These are phyloP conservation scores for Acleris emargana DNA, from an alignment of 2,888 invertebrate genomes.

Conservation along the genomic window DNA sequence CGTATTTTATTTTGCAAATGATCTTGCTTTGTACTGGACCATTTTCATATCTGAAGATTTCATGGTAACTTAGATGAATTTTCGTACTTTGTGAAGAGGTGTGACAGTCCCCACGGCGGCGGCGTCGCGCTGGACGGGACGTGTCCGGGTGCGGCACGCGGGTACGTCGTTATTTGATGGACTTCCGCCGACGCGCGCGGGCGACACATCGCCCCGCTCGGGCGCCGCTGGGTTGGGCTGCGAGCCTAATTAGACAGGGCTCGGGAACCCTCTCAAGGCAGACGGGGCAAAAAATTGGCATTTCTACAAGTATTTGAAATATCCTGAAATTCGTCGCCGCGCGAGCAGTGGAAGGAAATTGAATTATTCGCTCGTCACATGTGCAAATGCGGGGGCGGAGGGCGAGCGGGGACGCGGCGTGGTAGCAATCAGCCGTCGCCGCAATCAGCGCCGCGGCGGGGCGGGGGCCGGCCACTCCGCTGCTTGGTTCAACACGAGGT, in stretches of 20 bases:
- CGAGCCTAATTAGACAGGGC: not conserved
- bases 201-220: not conserved
- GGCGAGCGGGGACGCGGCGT: conserved; percentile 35
- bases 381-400: conserved; percentile 29
- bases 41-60: no score
- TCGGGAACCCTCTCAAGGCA: no score
- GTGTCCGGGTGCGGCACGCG: not conserved
- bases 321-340: conserved; percentile 21
- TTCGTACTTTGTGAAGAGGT: no score
- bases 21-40: no score
- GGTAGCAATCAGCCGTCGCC: conserved; percentile 46
- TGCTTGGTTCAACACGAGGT: no score
- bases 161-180: conserved; percentile 10
- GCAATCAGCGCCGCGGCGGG: conserved; percentile 12
- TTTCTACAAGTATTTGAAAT: not conserved
- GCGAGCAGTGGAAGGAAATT: conserved; percentile 24
- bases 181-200: not conserved
- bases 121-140: not conserved
- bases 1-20: no score
- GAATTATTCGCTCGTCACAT: conserved; percentile 34
- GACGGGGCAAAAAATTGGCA: no score
- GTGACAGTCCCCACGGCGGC: no score
- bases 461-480: no score
- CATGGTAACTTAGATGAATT: no score
- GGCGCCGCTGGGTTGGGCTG: no score